These are phyloP conservation scores for Grantiella picta DNA, from an alignment of 2,113 vertebrate species.

Conservation along the genomic window DNA sequence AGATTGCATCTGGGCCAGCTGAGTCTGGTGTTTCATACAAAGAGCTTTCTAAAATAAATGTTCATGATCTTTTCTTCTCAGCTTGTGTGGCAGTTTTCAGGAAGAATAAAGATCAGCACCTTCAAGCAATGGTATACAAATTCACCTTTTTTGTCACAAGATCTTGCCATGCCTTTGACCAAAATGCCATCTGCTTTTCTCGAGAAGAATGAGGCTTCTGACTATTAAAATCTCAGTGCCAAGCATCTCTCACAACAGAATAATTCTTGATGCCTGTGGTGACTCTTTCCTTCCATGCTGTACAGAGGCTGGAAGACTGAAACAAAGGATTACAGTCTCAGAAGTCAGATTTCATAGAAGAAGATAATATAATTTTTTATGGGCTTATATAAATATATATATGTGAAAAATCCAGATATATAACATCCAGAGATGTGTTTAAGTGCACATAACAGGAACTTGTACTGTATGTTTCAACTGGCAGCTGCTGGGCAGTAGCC, in stretches of 20 bases:
- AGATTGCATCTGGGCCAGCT: not conserved
- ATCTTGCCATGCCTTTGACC: not conserved
- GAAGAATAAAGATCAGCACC: not conserved
- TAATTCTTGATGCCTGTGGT: not conserved
- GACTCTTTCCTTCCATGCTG: not conserved
- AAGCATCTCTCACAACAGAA: not conserved
- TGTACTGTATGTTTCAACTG: not conserved
- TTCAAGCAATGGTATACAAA: not conserved
- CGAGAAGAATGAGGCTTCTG: not conserved
- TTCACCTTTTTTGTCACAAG: not conserved
- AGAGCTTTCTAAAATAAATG: not conserved
- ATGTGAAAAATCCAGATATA: not conserved
- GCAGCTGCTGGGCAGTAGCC: not conserved
- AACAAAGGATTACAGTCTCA: not conserved
- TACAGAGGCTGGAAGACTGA: not conserved
- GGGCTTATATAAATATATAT: not conserved
- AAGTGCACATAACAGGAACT: not conserved
- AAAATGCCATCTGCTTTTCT: not conserved
- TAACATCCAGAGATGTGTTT: not conserved
- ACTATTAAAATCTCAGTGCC: not conserved
- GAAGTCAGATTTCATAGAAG: not conserved
- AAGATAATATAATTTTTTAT: not conserved
- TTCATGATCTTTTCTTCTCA: not conserved
- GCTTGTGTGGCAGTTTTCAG: not conserved
- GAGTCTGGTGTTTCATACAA: not conserved